Evolutionary conservation across 2,113 vertebrate species (phyloP), one percentile per base, ranked within the genome.

Genomic region (Tachysurus vachellii): DNA sequence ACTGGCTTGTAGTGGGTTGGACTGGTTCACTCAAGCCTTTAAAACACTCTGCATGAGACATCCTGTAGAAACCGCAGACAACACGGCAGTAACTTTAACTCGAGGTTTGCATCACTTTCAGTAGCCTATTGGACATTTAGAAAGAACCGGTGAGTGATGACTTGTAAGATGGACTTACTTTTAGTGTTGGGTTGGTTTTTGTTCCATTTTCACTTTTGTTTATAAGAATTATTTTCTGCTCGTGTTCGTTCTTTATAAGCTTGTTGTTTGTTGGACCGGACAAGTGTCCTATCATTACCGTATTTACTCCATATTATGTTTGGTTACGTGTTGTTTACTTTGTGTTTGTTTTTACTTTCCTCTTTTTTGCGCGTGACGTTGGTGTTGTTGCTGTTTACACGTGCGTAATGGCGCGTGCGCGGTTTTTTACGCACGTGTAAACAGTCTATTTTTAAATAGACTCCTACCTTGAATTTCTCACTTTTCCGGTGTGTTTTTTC

Each of bases 21-120:
- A 59, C 93, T 42, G 84, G 56, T 10, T 88, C 90, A 62, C 88
- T 73, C 75, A 68, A 83, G 85, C 57, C 94, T 94, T 94, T 94
- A 95, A 95, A 95, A 94, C 89, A 91, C 89, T 92, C 53, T 36
- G 91, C 88, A 91, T 88, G 92, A 88, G 44, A 92, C 92, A 90
- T 93, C 92, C 93, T 91, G 87, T 82, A 36, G 83, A 61, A 81
- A 62, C 86, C 42, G 84, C 93, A 93, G 53, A 23, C 42, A 76
- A 42, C 80, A 77, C 70, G 17, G 47, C 61, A 21, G n/a, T 16
- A 83, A 81, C 42, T 53, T 75, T 50, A 26, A 17, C 36, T 57
- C 42, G 31, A 54, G 31, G 82, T 91, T 88, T 89, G 75, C 70
- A 70, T 87, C 90, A 91, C 62, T 84, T 91, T 84, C 31, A 80